phyloP scores from a whole-genome alignment of 2,888 invertebrate species.

The Drosophila tanythrix region DNA sequence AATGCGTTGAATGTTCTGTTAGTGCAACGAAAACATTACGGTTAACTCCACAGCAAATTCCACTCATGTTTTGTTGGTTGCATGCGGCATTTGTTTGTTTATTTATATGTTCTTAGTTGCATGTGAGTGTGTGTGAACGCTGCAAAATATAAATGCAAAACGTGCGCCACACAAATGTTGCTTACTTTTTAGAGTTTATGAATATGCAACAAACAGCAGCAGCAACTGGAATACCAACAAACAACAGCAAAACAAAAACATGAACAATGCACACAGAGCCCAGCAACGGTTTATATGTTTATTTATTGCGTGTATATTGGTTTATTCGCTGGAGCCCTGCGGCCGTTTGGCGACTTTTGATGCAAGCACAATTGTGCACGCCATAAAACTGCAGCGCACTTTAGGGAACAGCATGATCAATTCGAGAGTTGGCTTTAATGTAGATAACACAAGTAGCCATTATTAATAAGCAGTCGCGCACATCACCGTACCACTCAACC shows the following conservation, averaged over 20 bases:
- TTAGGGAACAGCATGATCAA: constrained; percentile 18
- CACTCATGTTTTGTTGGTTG: constrained; percentile 27
- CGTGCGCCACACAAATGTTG: constrained; percentile 42
- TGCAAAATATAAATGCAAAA: constrained; percentile 32
- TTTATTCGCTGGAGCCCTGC: constrained; percentile 25
- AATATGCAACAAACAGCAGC: constrained; percentile 51
- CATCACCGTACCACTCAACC: neutral
- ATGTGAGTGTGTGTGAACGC: neutral
- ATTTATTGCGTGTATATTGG: constrained; percentile 35
- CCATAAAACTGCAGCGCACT: constrained; percentile 26
- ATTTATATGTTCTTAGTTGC: constrained; percentile 22
- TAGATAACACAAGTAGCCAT: constrained; percentile 35
- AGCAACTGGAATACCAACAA: neutral
- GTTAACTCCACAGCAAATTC: constrained; percentile 47
- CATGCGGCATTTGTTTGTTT: constrained; percentile 52
- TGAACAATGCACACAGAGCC: constrained; percentile 38
- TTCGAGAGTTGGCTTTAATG: constrained; percentile 21
- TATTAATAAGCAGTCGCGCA: constrained; percentile 38
- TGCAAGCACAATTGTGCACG: constrained; percentile 55
- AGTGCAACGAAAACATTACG: constrained; percentile 42
- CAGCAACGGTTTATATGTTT: constrained; percentile 34
- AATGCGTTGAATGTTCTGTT: neutral
- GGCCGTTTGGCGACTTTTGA: constrained; percentile 46
- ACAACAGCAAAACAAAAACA: constrained; percentile 11
- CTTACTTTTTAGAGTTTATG: constrained; percentile 50